Evolutionary conservation across 2,113 vertebrate genomes (phyloP).

Genomic region (Petromus typicus): DNA sequence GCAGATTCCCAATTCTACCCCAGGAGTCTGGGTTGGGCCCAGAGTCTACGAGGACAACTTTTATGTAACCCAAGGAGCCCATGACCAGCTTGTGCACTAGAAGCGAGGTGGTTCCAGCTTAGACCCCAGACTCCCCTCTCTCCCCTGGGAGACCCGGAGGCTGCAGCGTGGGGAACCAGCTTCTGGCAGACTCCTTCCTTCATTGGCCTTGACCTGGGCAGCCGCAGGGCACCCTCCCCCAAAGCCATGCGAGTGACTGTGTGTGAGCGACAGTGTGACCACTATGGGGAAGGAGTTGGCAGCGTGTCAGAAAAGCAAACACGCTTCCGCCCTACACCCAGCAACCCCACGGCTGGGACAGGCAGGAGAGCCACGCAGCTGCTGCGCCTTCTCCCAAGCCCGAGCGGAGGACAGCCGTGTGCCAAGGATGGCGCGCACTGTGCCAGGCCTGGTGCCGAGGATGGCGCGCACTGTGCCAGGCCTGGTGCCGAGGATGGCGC

Average conservation of each 20-base stretch:
- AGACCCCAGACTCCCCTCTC: not conserved
- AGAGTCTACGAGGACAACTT: not conserved
- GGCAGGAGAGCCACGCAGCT: not conserved
- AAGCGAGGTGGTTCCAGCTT: not conserved
- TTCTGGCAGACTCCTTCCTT: not conserved
- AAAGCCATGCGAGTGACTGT: not conserved
- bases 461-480: no score
- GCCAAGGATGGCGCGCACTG: not conserved
- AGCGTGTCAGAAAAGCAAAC: not conserved
- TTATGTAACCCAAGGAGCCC: not conserved
- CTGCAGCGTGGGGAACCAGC: not conserved
- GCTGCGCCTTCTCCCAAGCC: not conserved
- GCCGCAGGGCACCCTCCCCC: no score
- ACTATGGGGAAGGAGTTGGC: not conserved
- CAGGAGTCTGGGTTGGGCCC: not conserved
- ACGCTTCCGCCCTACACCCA: accelerated
- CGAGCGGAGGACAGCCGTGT: not conserved
- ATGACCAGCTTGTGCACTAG: not conserved
- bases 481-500: no score
- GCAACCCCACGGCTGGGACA: not conserved
- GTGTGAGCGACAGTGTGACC: not conserved
- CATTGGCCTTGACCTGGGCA: not conserved
- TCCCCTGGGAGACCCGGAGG: not conserved
- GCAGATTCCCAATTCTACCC: not conserved
- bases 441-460: no score